Evolutionary conservation across 2,888 invertebrate genomes (phyloP).

Genomic region (Brachylomia viminalis): DNA sequence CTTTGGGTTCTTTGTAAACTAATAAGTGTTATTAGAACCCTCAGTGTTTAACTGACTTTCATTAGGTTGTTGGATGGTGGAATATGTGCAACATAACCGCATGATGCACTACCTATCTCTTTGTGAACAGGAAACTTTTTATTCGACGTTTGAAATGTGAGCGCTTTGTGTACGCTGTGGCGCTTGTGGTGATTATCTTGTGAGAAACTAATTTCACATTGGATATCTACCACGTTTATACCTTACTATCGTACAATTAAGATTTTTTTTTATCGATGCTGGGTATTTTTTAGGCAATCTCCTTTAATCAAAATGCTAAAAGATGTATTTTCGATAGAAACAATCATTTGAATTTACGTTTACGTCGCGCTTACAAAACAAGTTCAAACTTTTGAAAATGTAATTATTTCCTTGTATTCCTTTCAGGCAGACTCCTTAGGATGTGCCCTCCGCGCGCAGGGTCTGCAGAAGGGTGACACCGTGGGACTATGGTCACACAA

Average conservation of each 20-base stretch:
- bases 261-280: neutral
- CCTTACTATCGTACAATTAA: neutral
- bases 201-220: neutral
- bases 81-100: too few species aligned
- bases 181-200: neutral
- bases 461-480: conserved; percentile 94
- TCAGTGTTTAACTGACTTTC: too few species aligned
- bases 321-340: neutral
- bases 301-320: neutral
- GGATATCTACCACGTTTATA: neutral
- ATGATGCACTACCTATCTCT: too few species aligned
- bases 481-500: conserved; percentile 96
- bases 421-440: conserved; percentile 93
- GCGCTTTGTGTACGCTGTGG: neutral
- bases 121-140: too few species aligned
- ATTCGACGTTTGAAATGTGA: too few species aligned
- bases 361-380: neutral
- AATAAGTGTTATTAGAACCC: too few species aligned
- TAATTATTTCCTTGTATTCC: neutral
- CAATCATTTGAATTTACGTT: neutral
- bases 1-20: neutral
- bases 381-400: neutral
- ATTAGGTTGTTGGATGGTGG: too few species aligned
- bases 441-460: conserved; percentile 93
- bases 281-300: neutral